Conservation (phyloP, 2,113 vertebrate species). For the Sialia sialis region DNA sequence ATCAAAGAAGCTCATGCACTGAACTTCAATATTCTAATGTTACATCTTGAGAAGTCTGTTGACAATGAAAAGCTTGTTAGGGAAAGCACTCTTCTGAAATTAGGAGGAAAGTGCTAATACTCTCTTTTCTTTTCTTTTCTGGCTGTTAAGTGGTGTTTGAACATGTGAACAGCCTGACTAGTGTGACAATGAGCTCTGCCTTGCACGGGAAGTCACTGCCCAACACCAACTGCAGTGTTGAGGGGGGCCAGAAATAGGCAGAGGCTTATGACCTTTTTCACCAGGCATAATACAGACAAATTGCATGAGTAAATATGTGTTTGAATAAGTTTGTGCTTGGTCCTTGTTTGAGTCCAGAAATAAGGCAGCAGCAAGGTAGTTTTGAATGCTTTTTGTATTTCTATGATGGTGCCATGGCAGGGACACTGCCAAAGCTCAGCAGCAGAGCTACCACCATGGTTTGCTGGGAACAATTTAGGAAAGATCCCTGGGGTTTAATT, state of each 20-base stretch:
- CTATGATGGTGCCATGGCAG: fast-evolving
- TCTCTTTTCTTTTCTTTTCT: neutral
- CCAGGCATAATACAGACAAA: neutral
- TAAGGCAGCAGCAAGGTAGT: neutral
- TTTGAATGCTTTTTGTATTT: neutral
- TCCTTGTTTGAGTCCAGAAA: neutral
- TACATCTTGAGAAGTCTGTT: neutral
- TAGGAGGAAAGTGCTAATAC: neutral
- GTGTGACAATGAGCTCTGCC: neutral
- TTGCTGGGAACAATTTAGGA: neutral
- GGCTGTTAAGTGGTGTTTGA: neutral
- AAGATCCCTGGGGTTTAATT: neutral
- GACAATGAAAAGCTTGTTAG: neutral
- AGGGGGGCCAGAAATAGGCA: neutral
- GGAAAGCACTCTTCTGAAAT: neutral
- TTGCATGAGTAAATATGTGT: neutral
- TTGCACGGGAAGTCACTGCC: neutral
- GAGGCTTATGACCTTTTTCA: neutral
- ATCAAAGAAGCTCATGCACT: neutral
- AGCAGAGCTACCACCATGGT: neutral
- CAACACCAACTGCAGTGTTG: neutral
- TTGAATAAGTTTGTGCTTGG: neutral
- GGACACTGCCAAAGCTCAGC: neutral
- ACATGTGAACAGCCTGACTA: neutral
- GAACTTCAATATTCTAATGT: neutral